Percentiles rank a stretch among this genome's conserved stretches.
phyloP scores from a whole-genome alignment of 2,113 vertebrate genomes.

The Chionodraco myersi region DNA sequence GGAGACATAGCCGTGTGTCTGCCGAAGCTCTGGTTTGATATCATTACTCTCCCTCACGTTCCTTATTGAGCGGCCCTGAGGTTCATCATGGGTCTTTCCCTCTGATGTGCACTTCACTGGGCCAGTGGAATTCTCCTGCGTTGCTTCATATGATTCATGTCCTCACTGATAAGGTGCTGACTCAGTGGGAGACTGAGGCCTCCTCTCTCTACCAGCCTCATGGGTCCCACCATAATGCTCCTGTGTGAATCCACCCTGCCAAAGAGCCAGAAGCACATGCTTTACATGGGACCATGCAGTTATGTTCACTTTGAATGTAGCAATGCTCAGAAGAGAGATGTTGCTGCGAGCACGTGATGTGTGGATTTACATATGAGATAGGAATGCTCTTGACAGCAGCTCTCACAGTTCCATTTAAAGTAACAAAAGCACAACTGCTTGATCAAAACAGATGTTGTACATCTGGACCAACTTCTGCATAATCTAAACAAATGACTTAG shows the following conservation, averaged over 20 bases:
- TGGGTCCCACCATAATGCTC: conserved; percentile 44
- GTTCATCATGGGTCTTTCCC: conserved; percentile 34
- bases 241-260: conserved; percentile 51
- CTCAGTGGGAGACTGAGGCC: conserved; percentile 14
- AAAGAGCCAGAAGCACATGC: conserved; percentile 35
- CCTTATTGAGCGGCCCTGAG: neutral
- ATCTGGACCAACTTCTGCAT: conserved; percentile 74
- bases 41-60: neutral
- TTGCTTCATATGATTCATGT: neutral
- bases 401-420: conserved; percentile 66
- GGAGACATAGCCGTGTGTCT: conserved; percentile 43
- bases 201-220: conserved; percentile 24
- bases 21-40: conserved; percentile 20
- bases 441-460: conserved; percentile 76
- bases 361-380: conserved; percentile 50
- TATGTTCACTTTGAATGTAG: conserved; percentile 70
- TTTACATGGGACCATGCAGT: conserved; percentile 60
- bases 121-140: conserved; percentile 34
- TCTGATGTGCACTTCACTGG: conserved; percentile 33
- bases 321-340: conserved; percentile 12
- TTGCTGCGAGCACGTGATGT: neutral
- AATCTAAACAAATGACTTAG: conserved; percentile 74
- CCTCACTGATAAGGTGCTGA: conserved; percentile 12
- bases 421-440: conserved; percentile 43
- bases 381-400: conserved; percentile 57